Evolutionary conservation across 1,140 invertebrate genomes (phyloP), one percentile per base, ranked within the genome.

Genomic region (Bursaphelenchus mucronatus): DNA sequence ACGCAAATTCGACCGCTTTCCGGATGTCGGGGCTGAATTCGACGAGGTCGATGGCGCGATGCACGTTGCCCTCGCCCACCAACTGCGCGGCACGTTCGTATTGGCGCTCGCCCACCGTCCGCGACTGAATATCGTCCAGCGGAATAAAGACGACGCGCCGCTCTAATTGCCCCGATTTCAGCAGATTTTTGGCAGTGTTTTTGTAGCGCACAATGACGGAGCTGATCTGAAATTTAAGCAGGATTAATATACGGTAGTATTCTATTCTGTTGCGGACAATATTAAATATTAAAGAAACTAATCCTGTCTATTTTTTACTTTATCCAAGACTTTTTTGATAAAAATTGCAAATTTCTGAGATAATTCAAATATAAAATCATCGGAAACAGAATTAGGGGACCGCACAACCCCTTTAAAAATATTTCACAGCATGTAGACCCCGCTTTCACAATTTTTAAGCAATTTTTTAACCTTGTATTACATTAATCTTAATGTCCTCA

Each of bases 1-100:
- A 95, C 66, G 92, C 87, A 86, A 87, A 93, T 71, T 88, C 83
- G 88, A 97, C 92, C 0, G 92, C 91, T 0, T 87, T 81, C 51
- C 87, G 84, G 30, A 89, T 84, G 56, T 87, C 83, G 19, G 83
- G 76, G 50, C 90, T 87, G 83, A 88, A 97, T 41, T 87, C 85
- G 49, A 97, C 87, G 21, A 97, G 82, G 30, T 89, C 88, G 21
- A 95, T 76, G 1, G 94, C 93, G 11, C 88, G 85, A 67, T 88
- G 85, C 0, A 94, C 91, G 79, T 93, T 88, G 43, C 85, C 74
- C 3, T 77, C 13, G 17, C 70, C 71, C 11, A 71, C 70, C 39
- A 71, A 41, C 13, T 57, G 46, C 15, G 45, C 43, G 9, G 72
- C 71, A 21, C 54, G 41, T 45, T 21, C 44, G 40, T 62, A 51